Base-by-base conservation (phyloP, 2,888 invertebrate species). In the Drosophila subsilvestris region DNA sequence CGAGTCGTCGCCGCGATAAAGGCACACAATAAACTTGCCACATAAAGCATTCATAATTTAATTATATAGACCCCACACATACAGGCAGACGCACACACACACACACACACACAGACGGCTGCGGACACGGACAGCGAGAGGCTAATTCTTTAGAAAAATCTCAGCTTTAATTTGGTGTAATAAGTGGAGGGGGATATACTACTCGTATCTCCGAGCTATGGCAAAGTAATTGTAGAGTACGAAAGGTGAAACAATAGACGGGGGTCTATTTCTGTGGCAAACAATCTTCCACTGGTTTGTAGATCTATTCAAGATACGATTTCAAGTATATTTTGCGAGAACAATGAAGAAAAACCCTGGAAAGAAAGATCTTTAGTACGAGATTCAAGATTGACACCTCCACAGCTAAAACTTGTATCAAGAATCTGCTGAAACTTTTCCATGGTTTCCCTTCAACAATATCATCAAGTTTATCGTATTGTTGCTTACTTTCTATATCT, bases 21-120 rank as follows among this genome's bases (percentile, higher is more conserved):
- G 74, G 70, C 78, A 59, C 76, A 85, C 82, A 86, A 82, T 83
- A 76, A 80, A 76, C 73, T 75, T 72, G 76, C 80, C 82, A 76
- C 76, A 82, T 86, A 85, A 82, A 78, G 80, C 86, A 82, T 86
- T 83, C 82, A 86, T 83, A 86, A 83, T 83, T 86, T 82, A 83
- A 83, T 86, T 82, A 83, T 83, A 82, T 72, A 72, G 77, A 62
- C 71, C 57, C 71, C 53, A 79, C 51, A 63, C 53, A 59, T 17
- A 65, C 25, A 51, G n/a, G 2, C 17, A 58, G 12, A 58, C 29
- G 3, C 20, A 20, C 20, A 20, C 2, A 20, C n/a, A 4, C 22
- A 22, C 22, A 22, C 22, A 20, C 22, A 22, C 18, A 57, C n/a
- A 58, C 29, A 47, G 43, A 55, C 65, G 54, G 25, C 44, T 51